These are phyloP conservation scores for Ophion costatus DNA, from an alignment of 2,888 invertebrate genomes.

Conservation along the genomic window DNA sequence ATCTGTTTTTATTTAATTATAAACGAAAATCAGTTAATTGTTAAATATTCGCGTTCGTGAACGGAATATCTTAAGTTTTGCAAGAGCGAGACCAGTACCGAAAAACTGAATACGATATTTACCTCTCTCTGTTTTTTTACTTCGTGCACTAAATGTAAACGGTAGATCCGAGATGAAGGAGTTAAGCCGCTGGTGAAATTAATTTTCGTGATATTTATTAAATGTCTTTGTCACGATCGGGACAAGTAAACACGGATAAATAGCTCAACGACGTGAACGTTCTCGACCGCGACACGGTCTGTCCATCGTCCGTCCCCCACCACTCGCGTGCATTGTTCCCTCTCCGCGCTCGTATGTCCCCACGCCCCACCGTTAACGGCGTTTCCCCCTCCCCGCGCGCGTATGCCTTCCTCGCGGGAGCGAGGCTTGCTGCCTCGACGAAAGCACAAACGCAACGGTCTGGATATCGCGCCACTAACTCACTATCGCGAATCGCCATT, in stretches of 20 bases:
- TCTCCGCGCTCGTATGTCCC: not conserved
- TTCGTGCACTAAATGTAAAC: not conserved
- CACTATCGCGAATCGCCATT: slow-evolving; percentile 79
- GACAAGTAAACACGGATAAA: not conserved
- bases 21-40: too few species aligned
- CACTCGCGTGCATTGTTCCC: not conserved
- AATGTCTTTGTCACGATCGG: not conserved
- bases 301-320: not conserved
- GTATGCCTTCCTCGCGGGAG: slow-evolving; percentile 25
- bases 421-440: slow-evolving; percentile 29
- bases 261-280: not conserved
- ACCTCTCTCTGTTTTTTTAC: not conserved
- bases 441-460: slow-evolving; percentile 40
- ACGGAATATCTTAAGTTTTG: too few species aligned
- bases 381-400: not conserved
- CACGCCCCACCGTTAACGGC: not conserved
- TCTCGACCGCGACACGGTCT: not conserved
- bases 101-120: too few species aligned
- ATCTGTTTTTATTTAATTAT: too few species aligned
- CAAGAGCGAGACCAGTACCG: too few species aligned
- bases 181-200: too few species aligned
- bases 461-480: slow-evolving; percentile 74
- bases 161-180: not conserved
- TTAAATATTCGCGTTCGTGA: too few species aligned
- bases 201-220: not conserved